These are phyloP conservation scores for Drosophila limbata DNA, from an alignment of 2,888 invertebrate species.

Conservation along the genomic window DNA sequence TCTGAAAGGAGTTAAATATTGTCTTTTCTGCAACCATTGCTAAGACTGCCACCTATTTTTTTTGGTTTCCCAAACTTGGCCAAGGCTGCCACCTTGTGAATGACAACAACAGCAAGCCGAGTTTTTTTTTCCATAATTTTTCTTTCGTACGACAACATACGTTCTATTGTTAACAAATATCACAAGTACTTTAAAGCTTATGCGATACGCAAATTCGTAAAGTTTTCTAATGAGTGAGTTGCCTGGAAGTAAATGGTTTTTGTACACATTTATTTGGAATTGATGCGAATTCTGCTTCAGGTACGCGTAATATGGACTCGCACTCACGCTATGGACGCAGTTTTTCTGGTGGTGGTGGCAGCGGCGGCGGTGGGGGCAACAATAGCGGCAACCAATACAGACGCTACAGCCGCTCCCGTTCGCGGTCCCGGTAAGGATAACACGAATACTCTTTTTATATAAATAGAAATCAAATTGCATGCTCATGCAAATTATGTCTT, in stretches of 20 bases:
- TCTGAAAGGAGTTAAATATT: too few species aligned
- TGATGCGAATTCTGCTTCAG: constrained; percentile 50
- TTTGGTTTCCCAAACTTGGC: too few species aligned
- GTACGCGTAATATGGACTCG: constrained; percentile 72
- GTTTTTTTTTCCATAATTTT: constrained; percentile 44
- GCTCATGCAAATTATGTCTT: constrained; percentile 1
- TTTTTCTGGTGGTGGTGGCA: constrained; percentile 58
- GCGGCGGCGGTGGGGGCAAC: constrained; percentile 39
- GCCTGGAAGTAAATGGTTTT: constrained; percentile 27
- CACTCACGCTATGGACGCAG: constrained; percentile 77
- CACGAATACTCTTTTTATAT: not conserved
- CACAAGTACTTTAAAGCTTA: not conserved
- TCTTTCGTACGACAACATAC: constrained; percentile 21
- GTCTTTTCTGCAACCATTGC: too few species aligned
- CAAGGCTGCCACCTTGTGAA: too few species aligned
- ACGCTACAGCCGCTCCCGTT: constrained; percentile 84
- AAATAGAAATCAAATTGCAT: constrained; percentile 10
- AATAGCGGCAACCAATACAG: constrained; percentile 74
- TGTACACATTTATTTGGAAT: constrained; percentile 23
- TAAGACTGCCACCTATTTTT: too few species aligned
- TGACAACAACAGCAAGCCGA: constrained; percentile 36
- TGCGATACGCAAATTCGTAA: not conserved
- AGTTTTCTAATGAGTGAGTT: constrained; percentile 44
- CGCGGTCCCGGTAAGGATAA: constrained; percentile 76
- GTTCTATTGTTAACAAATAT: constrained; percentile 18